phyloP scores from a whole-genome alignment of 2,797 vertebrate species.

The Clarias fuscus region DNA sequence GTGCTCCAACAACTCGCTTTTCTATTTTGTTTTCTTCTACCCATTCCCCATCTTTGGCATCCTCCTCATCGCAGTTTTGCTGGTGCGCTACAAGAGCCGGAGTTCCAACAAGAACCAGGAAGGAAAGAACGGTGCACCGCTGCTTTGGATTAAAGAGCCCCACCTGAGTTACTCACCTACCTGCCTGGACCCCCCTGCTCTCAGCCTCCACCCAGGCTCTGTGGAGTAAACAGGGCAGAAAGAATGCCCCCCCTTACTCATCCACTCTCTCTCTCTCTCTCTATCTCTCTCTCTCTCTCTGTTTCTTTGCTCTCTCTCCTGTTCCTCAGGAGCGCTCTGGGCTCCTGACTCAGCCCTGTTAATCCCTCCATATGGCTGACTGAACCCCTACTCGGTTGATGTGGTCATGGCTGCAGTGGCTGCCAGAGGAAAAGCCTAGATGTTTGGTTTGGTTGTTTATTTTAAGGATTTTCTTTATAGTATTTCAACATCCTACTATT shows the following conservation, averaged over 20 bases:
- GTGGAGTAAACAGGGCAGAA: constrained; percentile 81
- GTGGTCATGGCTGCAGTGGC: constrained; percentile 48
- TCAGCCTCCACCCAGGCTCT: constrained; percentile 96
- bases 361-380: constrained; percentile 54
- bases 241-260: constrained; percentile 38
- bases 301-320: constrained; percentile 55
- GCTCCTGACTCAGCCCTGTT: constrained; percentile 66
- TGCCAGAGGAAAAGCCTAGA: constrained; percentile 43
- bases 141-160: constrained; percentile 98
- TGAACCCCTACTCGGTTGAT: constrained; percentile 45
- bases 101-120: constrained; percentile 91
- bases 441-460: constrained; percentile 43
- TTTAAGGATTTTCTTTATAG: constrained; percentile 59
- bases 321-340: constrained; percentile 50
- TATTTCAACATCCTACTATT: constrained; percentile 34
- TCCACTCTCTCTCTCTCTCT: constrained; percentile 61
- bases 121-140: constrained; percentile 94
- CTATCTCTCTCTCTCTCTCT: constrained; percentile 44
- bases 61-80: constrained; percentile 91
- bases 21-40: constrained; percentile 99
- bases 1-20: constrained; percentile 93
- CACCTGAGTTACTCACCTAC: constrained; percentile 99
- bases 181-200: constrained; percentile 93
- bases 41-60: constrained; percentile 97
- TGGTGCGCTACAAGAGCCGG: constrained; percentile 92